These are phyloP conservation scores for Turdus rufiventris DNA, from an alignment of 2,113 vertebrate genomes.

Conservation along the genomic window DNA sequence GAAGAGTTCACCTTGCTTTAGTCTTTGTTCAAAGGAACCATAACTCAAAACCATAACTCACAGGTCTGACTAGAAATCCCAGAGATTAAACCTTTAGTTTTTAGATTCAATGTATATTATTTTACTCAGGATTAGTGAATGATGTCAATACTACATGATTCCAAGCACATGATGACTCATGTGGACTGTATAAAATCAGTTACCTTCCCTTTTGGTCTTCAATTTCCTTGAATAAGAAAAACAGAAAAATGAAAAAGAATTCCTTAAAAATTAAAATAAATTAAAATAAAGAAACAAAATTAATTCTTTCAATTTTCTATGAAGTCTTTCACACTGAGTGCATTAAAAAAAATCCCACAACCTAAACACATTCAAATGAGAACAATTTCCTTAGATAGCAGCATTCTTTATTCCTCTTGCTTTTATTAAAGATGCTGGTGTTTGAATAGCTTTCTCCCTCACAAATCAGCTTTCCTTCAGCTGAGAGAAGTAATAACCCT, in stretches of 20 bases:
- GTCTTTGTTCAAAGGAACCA: neutral
- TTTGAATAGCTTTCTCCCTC: slow-evolving; percentile 22
- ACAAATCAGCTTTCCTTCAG: slow-evolving; percentile 28
- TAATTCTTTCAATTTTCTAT: neutral
- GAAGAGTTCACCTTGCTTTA: neutral
- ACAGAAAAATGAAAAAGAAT: neutral
- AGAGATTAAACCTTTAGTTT: neutral
- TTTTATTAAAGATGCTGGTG: slow-evolving; percentile 36
- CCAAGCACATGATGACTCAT: neutral
- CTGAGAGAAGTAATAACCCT: slow-evolving; percentile 28
- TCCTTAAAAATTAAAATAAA: neutral
- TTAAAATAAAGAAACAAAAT: neutral
- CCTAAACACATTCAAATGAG: slow-evolving; percentile 4
- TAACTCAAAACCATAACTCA: neutral
- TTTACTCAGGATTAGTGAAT: neutral
- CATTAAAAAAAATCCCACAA: neutral
- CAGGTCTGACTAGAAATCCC: neutral
- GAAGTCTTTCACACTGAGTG: neutral
- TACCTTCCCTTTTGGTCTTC: neutral
- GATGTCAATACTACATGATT: neutral
- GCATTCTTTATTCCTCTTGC: slow-evolving; percentile 26
- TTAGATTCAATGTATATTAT: neutral
- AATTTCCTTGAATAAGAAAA: neutral
- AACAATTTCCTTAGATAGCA: slow-evolving; percentile 48
- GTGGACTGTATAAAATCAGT: neutral